Percentiles rank a stretch among this genome's conserved stretches.
phyloP scores from a whole-genome alignment of 2,113 vertebrate genomes.

The Herpetotheres cachinnans region DNA sequence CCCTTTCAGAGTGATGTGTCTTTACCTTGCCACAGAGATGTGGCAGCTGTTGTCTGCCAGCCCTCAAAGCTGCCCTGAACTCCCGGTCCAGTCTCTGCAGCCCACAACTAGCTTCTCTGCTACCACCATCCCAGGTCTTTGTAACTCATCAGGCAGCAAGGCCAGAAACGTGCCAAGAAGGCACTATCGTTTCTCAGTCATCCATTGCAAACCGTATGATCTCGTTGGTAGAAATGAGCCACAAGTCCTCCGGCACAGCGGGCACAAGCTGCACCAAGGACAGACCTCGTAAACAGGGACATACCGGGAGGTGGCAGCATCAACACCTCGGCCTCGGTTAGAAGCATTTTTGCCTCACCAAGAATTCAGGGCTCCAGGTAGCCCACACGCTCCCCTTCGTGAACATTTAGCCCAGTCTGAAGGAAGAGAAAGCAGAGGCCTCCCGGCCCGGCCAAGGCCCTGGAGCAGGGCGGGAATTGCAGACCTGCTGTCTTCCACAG shows the following conservation, averaged over 20 bases:
- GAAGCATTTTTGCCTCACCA: background rate
- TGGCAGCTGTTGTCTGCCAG: background rate
- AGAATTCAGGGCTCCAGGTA: background rate
- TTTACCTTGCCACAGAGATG: background rate
- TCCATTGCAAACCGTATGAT: rapidly evolving
- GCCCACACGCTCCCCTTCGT: rapidly evolving
- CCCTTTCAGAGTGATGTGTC: background rate
- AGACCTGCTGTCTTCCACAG: background rate
- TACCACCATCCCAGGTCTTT: background rate
- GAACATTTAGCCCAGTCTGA: background rate
- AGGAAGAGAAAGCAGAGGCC: rapidly evolving
- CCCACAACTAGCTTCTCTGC: background rate
- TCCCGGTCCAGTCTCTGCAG: background rate
- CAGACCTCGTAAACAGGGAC: rapidly evolving
- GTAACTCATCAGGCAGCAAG: background rate
- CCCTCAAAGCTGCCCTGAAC: background rate
- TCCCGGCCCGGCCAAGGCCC: rapidly evolving
- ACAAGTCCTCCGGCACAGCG: background rate
- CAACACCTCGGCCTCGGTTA: background rate
- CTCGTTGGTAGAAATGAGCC: background rate
- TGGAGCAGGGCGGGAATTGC: background rate
- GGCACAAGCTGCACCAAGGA: too few relatives aligned
- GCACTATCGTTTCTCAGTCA: background rate
- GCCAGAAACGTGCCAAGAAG: background rate
- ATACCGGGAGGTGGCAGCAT: background rate